Evolutionary conservation across 2,113 vertebrate species (phyloP).

Genomic region (Ochotona princeps): DNA sequence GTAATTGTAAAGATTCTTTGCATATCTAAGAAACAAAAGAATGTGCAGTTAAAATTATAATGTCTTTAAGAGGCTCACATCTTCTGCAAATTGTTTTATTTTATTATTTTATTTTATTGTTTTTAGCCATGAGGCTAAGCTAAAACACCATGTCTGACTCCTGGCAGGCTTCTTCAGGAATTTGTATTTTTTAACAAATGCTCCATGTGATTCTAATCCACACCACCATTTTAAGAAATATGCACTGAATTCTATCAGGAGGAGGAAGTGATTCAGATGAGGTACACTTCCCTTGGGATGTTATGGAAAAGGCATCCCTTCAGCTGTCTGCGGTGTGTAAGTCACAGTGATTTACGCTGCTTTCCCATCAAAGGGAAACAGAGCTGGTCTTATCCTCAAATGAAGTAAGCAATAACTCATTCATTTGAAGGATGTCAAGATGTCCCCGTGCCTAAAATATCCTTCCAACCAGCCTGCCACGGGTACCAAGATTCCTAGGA

Average conservation of each 20-base stretch:
- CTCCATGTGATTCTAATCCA: constrained; percentile 3
- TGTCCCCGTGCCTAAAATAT: neutral
- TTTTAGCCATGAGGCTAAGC: constrained; percentile 26
- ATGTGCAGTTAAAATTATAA: constrained; percentile 10
- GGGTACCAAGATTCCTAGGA: neutral
- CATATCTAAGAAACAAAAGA: constrained; percentile 17
- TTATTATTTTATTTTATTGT: neutral
- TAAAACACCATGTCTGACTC: neutral
- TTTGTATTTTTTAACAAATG: constrained; percentile 45
- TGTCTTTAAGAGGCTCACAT: constrained; percentile 19
- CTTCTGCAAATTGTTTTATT: neutral
- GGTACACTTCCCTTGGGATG: constrained; percentile 36
- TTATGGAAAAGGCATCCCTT: neutral
- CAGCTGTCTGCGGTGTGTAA: neutral
- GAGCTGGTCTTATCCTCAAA: neutral
- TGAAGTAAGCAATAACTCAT: constrained; percentile 41
- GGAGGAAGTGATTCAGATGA: constrained; percentile 26
- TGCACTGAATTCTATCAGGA: neutral
- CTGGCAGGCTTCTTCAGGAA: neutral
- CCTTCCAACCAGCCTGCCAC: neutral
- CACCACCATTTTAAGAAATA: constrained; percentile 30
- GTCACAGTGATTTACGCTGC: neutral
- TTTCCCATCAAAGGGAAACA: constrained; percentile 37
- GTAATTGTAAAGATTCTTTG: constrained; percentile 22
- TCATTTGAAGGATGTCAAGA: constrained; percentile 25